Evolutionary conservation across 2,797 vertebrate species (phyloP).

Genomic region (Mus caroli): DNA sequence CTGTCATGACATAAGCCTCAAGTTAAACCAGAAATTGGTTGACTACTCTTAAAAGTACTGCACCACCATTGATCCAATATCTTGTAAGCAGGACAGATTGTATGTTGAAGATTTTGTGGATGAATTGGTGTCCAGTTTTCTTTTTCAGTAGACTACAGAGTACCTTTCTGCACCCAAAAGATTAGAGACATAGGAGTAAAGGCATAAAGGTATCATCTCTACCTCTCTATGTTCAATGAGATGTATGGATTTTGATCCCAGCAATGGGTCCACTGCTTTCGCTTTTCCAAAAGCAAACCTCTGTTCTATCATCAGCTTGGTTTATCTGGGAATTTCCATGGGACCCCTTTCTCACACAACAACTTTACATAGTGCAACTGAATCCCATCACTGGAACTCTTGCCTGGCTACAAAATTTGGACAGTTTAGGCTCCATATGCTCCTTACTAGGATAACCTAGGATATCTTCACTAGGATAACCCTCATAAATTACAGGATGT

Average conservation of each 20-base stretch:
- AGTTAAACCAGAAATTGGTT: neutral
- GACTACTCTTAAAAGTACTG: rapidly evolving
- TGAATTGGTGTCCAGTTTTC: neutral
- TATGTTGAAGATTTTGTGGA: neutral
- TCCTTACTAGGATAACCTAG: too few relatives aligned
- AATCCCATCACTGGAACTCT: neutral
- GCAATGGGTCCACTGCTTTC: rapidly evolving
- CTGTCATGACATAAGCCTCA: neutral
- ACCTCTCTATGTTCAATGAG: neutral
- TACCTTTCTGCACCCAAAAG: neutral
- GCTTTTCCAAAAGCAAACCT: too few relatives aligned
- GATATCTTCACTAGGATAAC: neutral
- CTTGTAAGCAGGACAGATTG: neutral
- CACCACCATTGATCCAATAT: neutral
- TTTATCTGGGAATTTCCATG: neutral
- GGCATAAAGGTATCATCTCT: neutral
- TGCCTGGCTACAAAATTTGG: neutral
- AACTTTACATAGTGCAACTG: neutral
- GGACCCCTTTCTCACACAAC: neutral
- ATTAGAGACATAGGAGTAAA: neutral
- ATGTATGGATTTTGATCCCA: neutral
- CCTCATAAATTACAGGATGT: neutral
- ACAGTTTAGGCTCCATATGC: neutral
- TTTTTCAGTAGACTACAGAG: too few relatives aligned
- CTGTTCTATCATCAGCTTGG: neutral